A percentile compares a stretch with the other conserved stretches of the same genome.
phyloP scores from a whole-genome alignment of 2,797 vertebrate genomes.

The Sebastes iracundus region DNA sequence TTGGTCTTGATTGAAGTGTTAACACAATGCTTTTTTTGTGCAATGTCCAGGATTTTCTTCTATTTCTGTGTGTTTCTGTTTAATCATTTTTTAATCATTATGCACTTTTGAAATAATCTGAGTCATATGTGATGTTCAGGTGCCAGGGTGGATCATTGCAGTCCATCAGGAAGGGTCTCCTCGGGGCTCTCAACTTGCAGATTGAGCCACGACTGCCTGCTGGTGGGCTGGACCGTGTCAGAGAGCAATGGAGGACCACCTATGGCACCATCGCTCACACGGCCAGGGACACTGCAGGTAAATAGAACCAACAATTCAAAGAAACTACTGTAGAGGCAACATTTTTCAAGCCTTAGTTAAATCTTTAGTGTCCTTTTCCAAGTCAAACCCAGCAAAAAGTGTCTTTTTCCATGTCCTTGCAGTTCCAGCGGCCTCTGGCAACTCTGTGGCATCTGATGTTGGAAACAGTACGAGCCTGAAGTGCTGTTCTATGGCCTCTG shows the following conservation, averaged over 20 bases:
- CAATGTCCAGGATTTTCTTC: not conserved
- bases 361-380: not conserved
- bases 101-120: not conserved
- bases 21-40: not conserved
- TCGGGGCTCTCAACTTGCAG: slow-evolving; percentile 74
- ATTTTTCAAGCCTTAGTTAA: not conserved
- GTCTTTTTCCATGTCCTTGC: not conserved
- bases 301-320: not conserved
- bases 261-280: slow-evolving; percentile 16
- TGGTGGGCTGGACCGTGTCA: slow-evolving; percentile 53
- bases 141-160: slow-evolving; percentile 62
- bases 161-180: slow-evolving; percentile 69
- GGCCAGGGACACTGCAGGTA: slow-evolving; percentile 27
- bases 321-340: not conserved
- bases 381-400: not conserved
- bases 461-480: slow-evolving; percentile 38
- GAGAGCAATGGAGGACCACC: slow-evolving; percentile 65
- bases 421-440: slow-evolving; percentile 15
- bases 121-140: slow-evolving; percentile 45
- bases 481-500: slow-evolving; percentile 71
- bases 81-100: not conserved
- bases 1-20: not conserved
- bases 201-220: slow-evolving; percentile 69
- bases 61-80: not conserved
- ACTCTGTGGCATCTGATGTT: slow-evolving; percentile 18